Conservation (phyloP, 2,888 invertebrate genomes). For the Campoletis raptor region DNA sequence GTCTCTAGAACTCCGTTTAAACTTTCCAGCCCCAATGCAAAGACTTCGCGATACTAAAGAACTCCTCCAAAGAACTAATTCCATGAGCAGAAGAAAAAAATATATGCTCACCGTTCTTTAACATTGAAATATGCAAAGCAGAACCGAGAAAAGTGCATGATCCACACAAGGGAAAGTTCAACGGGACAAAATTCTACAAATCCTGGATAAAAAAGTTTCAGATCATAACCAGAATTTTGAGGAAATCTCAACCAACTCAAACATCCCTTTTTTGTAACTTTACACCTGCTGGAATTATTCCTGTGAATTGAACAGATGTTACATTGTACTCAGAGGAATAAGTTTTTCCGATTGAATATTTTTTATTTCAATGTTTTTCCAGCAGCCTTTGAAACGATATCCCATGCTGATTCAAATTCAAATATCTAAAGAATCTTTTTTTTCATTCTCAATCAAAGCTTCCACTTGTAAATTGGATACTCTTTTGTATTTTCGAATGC, state of each 20-base stretch:
- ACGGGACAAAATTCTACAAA: conserved; percentile 26
- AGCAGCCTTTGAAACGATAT: too few species aligned
- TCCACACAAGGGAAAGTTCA: conserved; percentile 19
- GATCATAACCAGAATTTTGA: conserved; percentile 17
- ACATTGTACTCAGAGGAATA: neutral
- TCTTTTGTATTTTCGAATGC: too few species aligned
- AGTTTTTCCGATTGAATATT: neutral
- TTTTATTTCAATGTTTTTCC: too few species aligned
- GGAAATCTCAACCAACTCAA: neutral
- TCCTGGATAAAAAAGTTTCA: conserved; percentile 3
- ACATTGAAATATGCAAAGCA: conserved; percentile 11
- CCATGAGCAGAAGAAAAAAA: conserved; percentile 15
- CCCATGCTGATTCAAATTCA: too few species aligned
- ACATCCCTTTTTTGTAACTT: neutral
- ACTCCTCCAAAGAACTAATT: neutral
- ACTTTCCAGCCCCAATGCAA: neutral
- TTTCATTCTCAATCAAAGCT: too few species aligned
- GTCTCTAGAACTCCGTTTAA: conserved; percentile 13
- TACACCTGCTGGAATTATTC: neutral
- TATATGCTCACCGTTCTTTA: neutral
- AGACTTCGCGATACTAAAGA: neutral
- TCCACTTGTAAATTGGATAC: neutral
- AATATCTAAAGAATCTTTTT: too few species aligned
- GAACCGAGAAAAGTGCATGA: conserved; percentile 18
- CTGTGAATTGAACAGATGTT: neutral